These are phyloP conservation scores for Callospermophilus lateralis DNA, from an alignment of 2,113 vertebrate species.

Conservation along the genomic window DNA sequence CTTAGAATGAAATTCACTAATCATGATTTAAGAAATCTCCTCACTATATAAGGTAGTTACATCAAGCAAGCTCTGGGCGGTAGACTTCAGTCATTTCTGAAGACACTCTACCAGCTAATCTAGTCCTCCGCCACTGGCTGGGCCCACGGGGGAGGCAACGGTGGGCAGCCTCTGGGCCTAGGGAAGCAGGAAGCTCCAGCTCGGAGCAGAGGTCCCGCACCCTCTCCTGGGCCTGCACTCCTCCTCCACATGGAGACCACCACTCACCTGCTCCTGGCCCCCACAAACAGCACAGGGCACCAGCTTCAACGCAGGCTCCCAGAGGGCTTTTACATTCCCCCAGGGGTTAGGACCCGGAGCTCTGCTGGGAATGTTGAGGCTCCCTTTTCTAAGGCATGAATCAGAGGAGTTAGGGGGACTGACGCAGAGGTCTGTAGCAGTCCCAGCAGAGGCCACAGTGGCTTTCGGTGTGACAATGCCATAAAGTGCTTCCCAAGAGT, in stretches of 20 bases:
- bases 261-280: not conserved
- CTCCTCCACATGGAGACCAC: too few species aligned
- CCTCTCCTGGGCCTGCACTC: too few species aligned
- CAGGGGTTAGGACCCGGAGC: not conserved
- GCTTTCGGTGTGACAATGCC: not conserved
- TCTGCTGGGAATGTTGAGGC: rapidly evolving
- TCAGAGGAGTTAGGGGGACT: not conserved
- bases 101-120: not conserved
- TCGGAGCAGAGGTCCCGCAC: not conserved
- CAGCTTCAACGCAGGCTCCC: not conserved
- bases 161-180: rapidly evolving
- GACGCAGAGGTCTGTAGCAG: not conserved
- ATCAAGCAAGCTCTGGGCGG: not conserved
- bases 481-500: not conserved
- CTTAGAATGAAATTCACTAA: not conserved
- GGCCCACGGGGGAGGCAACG: not conserved
- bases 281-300: not conserved
- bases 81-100: not conserved
- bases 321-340: not conserved
- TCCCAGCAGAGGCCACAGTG: not conserved
- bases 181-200: rapidly evolving
- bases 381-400: not conserved
- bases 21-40: not conserved
- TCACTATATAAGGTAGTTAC: not conserved
- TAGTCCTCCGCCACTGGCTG: not conserved